Evolutionary conservation across 1,140 invertebrate genomes (phyloP).

Genomic region (Pygmarrhopalites habei): DNA sequence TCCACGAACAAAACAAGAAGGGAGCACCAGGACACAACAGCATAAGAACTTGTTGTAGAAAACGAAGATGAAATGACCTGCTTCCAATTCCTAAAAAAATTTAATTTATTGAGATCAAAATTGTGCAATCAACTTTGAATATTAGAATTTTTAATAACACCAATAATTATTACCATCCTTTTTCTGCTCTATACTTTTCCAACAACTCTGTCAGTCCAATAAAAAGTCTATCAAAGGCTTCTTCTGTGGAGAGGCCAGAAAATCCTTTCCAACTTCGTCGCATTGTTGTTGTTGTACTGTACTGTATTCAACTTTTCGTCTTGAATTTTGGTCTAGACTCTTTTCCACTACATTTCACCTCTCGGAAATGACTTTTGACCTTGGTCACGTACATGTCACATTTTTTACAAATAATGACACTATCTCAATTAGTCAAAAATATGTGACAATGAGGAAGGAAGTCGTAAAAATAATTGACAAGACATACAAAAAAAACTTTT

Average conservation of each 20-base stretch:
- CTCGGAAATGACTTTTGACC: too few species aligned
- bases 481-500: too few species aligned
- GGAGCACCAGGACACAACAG: slow-evolving; percentile 32
- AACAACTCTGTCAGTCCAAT: slow-evolving; percentile 20
- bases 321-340: too few species aligned
- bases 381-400: too few species aligned
- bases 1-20: slow-evolving; percentile 29
- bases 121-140: neutral
- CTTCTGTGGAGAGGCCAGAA: slow-evolving; percentile 28
- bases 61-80: slow-evolving; percentile 30
- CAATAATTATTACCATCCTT: slow-evolving; percentile 24
- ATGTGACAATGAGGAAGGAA: too few species aligned
- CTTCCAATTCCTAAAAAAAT: slow-evolving; percentile 29
- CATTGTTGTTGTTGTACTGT: too few species aligned
- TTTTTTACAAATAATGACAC: too few species aligned
- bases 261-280: neutral
- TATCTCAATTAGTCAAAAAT: too few species aligned
- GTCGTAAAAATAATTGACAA: too few species aligned
- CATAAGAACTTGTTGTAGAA: slow-evolving; percentile 28
- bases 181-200: slow-evolving; percentile 2
- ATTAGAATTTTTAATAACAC: neutral
- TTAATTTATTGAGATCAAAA: neutral
- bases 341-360: too few species aligned
- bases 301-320: too few species aligned
- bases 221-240: slow-evolving; percentile 35